phyloP scores from a whole-genome alignment of 1,140 invertebrate genomes.

The Aporrectodea caliginosa region DNA sequence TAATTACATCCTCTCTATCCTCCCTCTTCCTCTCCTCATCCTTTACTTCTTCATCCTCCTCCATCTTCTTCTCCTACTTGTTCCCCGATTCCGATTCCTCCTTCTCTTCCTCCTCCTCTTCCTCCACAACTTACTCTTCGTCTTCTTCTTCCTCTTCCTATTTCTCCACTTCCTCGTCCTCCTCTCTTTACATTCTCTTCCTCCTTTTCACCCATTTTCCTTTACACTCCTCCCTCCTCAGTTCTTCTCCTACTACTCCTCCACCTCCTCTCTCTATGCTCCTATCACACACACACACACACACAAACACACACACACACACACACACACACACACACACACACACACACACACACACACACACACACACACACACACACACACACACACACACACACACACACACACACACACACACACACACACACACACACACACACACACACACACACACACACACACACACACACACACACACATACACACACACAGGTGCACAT shows the following conservation, averaged over 20 bases:
- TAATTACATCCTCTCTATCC: background rate
- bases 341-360: constrained; percentile 26
- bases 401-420: constrained; percentile 24
- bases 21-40: too few species aligned
- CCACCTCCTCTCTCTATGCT: too few species aligned
- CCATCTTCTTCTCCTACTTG: background rate
- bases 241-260: too few species aligned
- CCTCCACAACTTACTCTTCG: background rate
- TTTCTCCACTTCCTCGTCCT: background rate
- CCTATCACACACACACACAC: too few species aligned
- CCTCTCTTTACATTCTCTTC: background rate
- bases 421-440: constrained; percentile 17
- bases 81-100: background rate
- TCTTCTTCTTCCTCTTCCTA: background rate
- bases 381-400: constrained; percentile 28
- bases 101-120: background rate
- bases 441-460: constrained; percentile 19
- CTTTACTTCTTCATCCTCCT: background rate
- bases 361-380: constrained; percentile 19
- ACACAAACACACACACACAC: too few species aligned
- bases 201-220: too few species aligned
- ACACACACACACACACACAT: too few species aligned
- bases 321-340: constrained; percentile 25
- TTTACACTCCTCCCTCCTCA: background rate
- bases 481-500: too few species aligned